Base-by-base conservation (phyloP, 2,113 vertebrate genomes). In the Psittacus erithacus region DNA sequence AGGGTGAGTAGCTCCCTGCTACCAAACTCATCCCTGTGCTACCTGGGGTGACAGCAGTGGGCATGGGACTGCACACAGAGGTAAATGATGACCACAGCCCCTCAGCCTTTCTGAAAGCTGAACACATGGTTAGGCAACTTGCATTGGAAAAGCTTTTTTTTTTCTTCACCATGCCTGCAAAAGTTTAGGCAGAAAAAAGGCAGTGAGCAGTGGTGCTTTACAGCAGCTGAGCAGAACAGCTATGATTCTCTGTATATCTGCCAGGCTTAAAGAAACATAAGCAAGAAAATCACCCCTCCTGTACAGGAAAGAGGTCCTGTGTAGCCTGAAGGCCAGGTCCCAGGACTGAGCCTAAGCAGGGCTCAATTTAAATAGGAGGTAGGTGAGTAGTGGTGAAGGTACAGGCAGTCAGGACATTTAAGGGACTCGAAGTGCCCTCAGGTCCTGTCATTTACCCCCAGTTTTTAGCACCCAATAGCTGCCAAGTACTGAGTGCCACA, bases 281-380 rank as follows among this genome's bases (percentile, higher is more conserved):
- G 41, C 38, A 90, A 75, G 55, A 52, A 84, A 81, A 50, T 41
- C 43, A 74, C 25, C n/a, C 39, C 60, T 80, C 7, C 17, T 83
- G 38, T 39, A 19, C 16, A 41, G 10, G 5, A 4, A 5, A 92
- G 69, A 44, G 43, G 47, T 47, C 27, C 11, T 73, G 57, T 20
- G 55, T 22, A 79, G 35, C 33, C 70, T 73, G 57, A 90, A 60
- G 31, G 29, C 15, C 47, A 57, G 33, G 18, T 7, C 81, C 28
- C 31, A 31, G 15, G 13, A 8, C 35, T 74, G 28, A 22, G 33
- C 25, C 87, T 75, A 73, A 73, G 38, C 0, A 0, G 27, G 27
- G 13, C 31, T 90, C 19, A 10, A 14, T 69, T 83, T 60, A 59
- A 53, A 29, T 25, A 55, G 19, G 5, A 2, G 6, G 9, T 53